phyloP scores from a whole-genome alignment of 2,888 invertebrate genomes.

The Ptychoptera contaminata region DNA sequence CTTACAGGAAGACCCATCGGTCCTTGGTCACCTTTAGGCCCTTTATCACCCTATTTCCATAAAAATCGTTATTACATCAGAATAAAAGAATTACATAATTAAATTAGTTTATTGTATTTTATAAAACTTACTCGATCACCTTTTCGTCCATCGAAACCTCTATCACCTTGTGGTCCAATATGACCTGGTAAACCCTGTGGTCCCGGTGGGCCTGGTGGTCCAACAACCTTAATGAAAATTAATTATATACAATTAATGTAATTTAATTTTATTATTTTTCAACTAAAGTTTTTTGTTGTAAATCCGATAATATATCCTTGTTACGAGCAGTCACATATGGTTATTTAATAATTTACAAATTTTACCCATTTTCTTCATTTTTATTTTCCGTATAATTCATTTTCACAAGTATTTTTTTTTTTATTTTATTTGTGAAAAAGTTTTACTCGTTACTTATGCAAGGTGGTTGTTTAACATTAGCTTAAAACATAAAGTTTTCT shows the following conservation, averaged over 20 bases:
- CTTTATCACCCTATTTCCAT: slow-evolving; percentile 25
- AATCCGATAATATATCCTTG: too few species aligned
- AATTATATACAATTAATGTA: neutral
- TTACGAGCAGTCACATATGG: too few species aligned
- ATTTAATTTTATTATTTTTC: too few species aligned
- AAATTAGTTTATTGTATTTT: slow-evolving; percentile 1
- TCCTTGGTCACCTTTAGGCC: slow-evolving; percentile 39
- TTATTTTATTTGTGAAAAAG: too few species aligned
- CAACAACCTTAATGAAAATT: slow-evolving; percentile 34
- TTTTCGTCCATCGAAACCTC: slow-evolving; percentile 63
- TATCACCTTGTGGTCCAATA: slow-evolving; percentile 31
- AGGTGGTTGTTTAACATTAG: too few species aligned
- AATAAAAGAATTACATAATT: slow-evolving; percentile 4
- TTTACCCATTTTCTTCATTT: too few species aligned
- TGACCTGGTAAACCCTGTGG: slow-evolving; percentile 61
- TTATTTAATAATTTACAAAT: too few species aligned
- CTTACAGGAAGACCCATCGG: slow-evolving; percentile 94
- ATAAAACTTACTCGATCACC: slow-evolving; percentile 56
- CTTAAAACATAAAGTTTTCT: too few species aligned
- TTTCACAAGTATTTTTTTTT: too few species aligned
- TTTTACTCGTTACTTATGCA: too few species aligned
- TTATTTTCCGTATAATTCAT: too few species aligned
- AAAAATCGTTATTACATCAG: slow-evolving; percentile 1
- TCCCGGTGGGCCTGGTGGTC: slow-evolving; percentile 38
- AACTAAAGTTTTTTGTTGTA: too few species aligned